Evolutionary conservation across 2,113 vertebrate genomes (phyloP).

Genomic region (Cranoglanis bouderius): DNA sequence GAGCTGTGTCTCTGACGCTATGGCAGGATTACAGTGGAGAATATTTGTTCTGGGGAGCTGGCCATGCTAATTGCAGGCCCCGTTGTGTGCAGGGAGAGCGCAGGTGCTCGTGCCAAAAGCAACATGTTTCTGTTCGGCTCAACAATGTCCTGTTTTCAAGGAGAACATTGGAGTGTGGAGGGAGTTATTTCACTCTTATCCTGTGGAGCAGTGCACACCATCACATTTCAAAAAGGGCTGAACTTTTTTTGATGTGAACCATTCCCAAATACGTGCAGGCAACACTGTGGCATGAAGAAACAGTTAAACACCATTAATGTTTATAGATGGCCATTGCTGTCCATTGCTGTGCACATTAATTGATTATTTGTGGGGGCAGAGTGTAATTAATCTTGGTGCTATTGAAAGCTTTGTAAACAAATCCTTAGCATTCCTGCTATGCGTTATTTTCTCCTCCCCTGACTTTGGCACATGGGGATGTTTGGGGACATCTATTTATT

Average conservation of each 20-base stretch:
- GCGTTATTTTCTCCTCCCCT: slow-evolving; percentile 40
- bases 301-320: slow-evolving; percentile 21
- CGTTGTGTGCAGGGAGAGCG: slow-evolving; percentile 51
- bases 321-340: slow-evolving; percentile 14
- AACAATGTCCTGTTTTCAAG: slow-evolving; percentile 58
- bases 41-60: slow-evolving; percentile 58
- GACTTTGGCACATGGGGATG: slow-evolving; percentile 42
- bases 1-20: slow-evolving; percentile 51
- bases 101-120: slow-evolving; percentile 52
- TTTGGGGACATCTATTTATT: slow-evolving; percentile 49
- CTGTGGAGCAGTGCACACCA: not conserved
- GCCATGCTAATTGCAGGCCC: slow-evolving; percentile 61
- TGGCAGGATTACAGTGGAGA: slow-evolving; percentile 56
- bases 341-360: slow-evolving; percentile 21
- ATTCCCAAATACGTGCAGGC: slow-evolving; percentile 5
- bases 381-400: slow-evolving; percentile 50
- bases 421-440: slow-evolving; percentile 37
- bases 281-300: slow-evolving; percentile 14
- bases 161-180: slow-evolving; percentile 26
- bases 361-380: slow-evolving; percentile 37
- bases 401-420: slow-evolving; percentile 47
- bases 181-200: slow-evolving; percentile 23
- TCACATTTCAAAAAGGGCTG: not conserved
- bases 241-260: slow-evolving; percentile 14
- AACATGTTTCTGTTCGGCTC: slow-evolving; percentile 59